Evolutionary conservation across 64 coral and sea anemone genomes (phyloP), one percentile per base, ranked within the genome.

Genomic region (Actinia equina): DNA sequence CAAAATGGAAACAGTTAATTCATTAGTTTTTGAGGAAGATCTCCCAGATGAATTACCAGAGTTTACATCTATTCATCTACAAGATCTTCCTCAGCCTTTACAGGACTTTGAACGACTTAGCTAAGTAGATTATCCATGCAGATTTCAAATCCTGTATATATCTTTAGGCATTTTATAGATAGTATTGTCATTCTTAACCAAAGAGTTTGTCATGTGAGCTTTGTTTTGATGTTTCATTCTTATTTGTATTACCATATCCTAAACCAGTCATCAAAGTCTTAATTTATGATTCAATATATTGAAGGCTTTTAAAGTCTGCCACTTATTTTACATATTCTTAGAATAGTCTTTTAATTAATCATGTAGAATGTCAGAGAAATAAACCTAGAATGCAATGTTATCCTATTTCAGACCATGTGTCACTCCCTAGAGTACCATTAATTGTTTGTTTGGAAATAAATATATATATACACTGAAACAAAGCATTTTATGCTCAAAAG

Each of bases 321-420:
- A 74, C 69, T 74, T 71, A 74, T 74, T 74, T 74, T 74, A 74
- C 26, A 74, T 41, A 74, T 74, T 74, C 69, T 74, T 74, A 74
- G 69, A 74, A 27, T 74, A 74, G 69, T 65, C 18, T 60, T 15
- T 60, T 19, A 60, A 60, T 60, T 16, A 60, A 60, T 49, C 4
- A 49, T 49, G 59, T 60, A 60, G 59, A 60, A 18, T 60, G 59
- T 17, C 59, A 17, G 5, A 37, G 30, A 37, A 37, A 16, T 60
- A 60, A 15, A 60, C 58, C 14, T 15, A n/a, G n/a, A n/a, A 8
- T 60, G 1, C 15, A 8, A 18, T 60, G 46, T 2, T 49, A 6
- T 49, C 7, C 46, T 49, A 37, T 37, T 49, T 49, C 46, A 49
- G 46, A 49, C 46, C 46, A 49, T 49, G 46, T 49, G 46, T 49